phyloP scores from a whole-genome alignment of 2,797 vertebrate genomes.

The Natrix natrix region DNA sequence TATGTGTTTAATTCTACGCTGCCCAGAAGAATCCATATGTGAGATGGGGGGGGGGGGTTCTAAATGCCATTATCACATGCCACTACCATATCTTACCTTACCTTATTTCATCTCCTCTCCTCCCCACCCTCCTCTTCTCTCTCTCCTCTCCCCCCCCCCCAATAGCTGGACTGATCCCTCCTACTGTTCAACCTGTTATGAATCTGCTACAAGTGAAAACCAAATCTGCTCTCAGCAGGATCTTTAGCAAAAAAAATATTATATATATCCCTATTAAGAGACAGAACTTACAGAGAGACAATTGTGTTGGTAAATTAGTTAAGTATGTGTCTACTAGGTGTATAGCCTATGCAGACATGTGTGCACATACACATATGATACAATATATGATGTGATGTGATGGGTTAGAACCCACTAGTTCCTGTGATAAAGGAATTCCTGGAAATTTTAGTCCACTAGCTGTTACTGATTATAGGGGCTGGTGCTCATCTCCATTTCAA shows the following conservation, averaged over 20 bases:
- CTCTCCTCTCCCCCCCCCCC: too few relatives aligned
- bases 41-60: background rate
- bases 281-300: background rate
- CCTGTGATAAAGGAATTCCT: background rate
- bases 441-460: too few relatives aligned
- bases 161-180: background rate
- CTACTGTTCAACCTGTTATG: background rate
- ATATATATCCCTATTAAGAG: background rate
- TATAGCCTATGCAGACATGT: background rate
- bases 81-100: background rate
- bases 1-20: background rate
- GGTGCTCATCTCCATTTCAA: too few relatives aligned
- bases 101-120: background rate
- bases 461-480: too few relatives aligned
- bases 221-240: background rate
- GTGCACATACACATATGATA: background rate
- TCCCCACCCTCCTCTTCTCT: too few relatives aligned
- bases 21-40: background rate
- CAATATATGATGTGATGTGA: background rate
- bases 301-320: background rate
- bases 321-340: background rate
- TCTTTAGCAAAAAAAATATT: background rate
- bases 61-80: background rate
- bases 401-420: background rate
- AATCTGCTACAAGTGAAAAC: background rate